phyloP scores from a whole-genome alignment of 2,797 vertebrate genomes.

The Knipowitschia caucasica region DNA sequence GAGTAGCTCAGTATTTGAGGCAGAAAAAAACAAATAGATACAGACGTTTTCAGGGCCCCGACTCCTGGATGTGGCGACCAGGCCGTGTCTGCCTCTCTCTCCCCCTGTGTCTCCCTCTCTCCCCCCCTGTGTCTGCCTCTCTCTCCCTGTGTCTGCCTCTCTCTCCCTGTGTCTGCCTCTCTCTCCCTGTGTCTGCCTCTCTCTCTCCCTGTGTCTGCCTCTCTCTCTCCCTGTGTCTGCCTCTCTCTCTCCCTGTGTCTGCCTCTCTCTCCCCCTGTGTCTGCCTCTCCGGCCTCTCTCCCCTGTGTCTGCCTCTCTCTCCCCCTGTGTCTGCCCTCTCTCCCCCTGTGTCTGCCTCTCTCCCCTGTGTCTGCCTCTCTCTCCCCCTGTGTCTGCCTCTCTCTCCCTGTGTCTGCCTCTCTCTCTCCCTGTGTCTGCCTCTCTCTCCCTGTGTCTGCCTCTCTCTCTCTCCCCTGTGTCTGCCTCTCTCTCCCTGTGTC shows the following conservation, averaged over 20 bases:
- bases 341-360: no score
- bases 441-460: conserved; percentile 58
- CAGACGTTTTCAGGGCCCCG: conserved; percentile 64
- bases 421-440: conserved; percentile 39
- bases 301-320: conserved; percentile 44
- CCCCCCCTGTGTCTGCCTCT: conserved; percentile 56
- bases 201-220: conserved; percentile 58
- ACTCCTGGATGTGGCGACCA: conserved; percentile 64
- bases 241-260: conserved; percentile 55
- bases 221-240: conserved; percentile 42
- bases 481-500: conserved; percentile 54
- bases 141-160: conserved; percentile 59
- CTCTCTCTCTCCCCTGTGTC: no score
- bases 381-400: conserved; percentile 53
- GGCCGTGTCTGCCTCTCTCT: no score
- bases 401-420: conserved; percentile 59
- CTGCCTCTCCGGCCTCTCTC: no score
- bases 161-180: conserved; percentile 40
- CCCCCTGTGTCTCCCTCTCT: conserved; percentile 57
- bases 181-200: conserved; percentile 53
- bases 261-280: conserved; percentile 61
- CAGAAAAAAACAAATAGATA: conserved; percentile 34
- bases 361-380: conserved; percentile 40
- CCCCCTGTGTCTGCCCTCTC: conserved; percentile 63
- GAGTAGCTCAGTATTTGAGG: fast-evolving